Evolutionary conservation across 2,797 vertebrate genomes (phyloP).

Genomic region (Sparus aurata): DNA sequence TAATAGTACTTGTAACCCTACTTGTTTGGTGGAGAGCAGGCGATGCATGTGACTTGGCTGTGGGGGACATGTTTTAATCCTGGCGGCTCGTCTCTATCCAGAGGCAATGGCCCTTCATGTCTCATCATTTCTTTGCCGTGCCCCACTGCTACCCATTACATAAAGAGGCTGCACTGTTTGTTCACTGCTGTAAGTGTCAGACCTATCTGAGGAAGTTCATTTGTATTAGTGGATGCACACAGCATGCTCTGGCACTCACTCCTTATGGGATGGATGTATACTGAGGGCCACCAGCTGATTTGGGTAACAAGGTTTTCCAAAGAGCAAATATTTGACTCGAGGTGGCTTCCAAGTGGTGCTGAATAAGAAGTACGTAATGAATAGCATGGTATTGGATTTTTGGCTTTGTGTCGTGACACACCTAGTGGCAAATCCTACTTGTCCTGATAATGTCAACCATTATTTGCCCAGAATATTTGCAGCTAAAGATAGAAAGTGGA

Average conservation of each 20-base stretch:
- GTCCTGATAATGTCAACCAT: slow-evolving; percentile 60
- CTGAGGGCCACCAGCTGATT: slow-evolving; percentile 85
- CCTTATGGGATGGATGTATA: slow-evolving; percentile 74
- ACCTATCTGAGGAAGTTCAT: slow-evolving; percentile 83
- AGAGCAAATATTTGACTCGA: slow-evolving; percentile 83
- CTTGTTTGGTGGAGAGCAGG: slow-evolving; percentile 78
- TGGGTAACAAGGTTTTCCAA: slow-evolving; percentile 85
- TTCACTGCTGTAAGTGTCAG: slow-evolving; percentile 83
- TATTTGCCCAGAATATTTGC: slow-evolving; percentile 41
- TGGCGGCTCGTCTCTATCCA: slow-evolving; percentile 66
- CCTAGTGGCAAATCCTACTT: slow-evolving; percentile 52
- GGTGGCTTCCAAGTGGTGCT: slow-evolving; percentile 56
- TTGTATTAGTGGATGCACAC: slow-evolving; percentile 86
- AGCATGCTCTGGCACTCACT: slow-evolving; percentile 74
- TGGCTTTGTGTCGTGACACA: slow-evolving; percentile 58
- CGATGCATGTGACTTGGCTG: slow-evolving; percentile 77
- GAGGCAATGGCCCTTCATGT: slow-evolving; percentile 77
- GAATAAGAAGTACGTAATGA: slow-evolving; percentile 64
- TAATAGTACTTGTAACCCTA: slow-evolving; percentile 85
- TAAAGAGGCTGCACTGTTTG: slow-evolving; percentile 85
- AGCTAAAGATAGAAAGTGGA: slow-evolving; percentile 28
- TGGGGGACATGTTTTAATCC: slow-evolving; percentile 84
- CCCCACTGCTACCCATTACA: slow-evolving; percentile 86
- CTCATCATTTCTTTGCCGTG: slow-evolving; percentile 82
- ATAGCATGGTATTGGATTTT: slow-evolving; percentile 45